Conservation (phyloP, 1,140 invertebrate species). For the Mya arenaria region DNA sequence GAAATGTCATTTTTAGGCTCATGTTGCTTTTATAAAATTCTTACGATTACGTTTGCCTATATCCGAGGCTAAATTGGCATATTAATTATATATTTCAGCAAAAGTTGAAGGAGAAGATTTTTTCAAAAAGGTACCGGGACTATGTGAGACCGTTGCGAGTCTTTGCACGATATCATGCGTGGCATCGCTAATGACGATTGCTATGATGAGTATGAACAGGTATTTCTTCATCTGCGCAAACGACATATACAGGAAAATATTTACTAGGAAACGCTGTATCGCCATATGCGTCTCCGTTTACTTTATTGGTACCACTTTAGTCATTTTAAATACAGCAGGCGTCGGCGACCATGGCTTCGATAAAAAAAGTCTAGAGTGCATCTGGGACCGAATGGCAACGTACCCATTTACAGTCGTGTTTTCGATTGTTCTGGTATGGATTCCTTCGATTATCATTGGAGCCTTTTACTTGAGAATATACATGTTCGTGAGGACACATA, state of each 20-base stretch:
- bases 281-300: conserved; percentile 59
- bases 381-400: conserved; percentile 25
- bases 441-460: conserved; percentile 66
- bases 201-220: conserved; percentile 69
- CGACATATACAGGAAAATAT: conserved; percentile 69
- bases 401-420: conserved; percentile 73
- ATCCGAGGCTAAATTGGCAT: no score
- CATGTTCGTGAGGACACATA: conserved; percentile 15
- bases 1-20: no score
- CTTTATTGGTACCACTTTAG: conserved; percentile 56
- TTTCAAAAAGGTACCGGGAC: conserved; percentile 65
- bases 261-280: conserved; percentile 63
- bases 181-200: conserved; percentile 69
- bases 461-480: conserved; percentile 56
- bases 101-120: conserved; percentile 65
- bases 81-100: no score
- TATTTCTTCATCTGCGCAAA: conserved; percentile 70
- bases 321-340: conserved; percentile 62
- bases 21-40: no score
- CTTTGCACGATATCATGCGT: conserved; percentile 71
- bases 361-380: conserved; percentile 32
- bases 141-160: conserved; percentile 69
- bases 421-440: conserved; percentile 64
- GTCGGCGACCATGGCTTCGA: conserved; percentile 72
- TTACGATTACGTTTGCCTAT: no score